These are phyloP conservation scores for Heteropelma amictum DNA, from an alignment of 2,888 invertebrate species.

Conservation along the genomic window DNA sequence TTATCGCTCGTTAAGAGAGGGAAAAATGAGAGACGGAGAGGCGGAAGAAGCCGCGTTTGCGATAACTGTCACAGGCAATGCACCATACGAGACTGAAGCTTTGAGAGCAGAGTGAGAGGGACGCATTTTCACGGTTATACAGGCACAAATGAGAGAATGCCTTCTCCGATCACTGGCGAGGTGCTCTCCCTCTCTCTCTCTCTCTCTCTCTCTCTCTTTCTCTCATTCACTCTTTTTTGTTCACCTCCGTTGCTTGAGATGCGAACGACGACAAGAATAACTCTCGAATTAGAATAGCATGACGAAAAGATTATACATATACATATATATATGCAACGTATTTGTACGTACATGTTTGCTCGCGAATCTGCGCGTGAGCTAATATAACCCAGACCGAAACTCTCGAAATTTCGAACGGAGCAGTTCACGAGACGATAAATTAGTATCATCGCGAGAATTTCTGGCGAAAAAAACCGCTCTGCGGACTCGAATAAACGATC, in stretches of 20 bases:
- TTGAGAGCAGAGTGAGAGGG: conserved; percentile 55
- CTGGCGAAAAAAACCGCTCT: neutral
- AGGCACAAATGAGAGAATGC: conserved; percentile 35
- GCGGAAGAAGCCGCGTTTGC: conserved; percentile 49
- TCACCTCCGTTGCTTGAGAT: conserved; percentile 32
- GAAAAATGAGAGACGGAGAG: conserved; percentile 39
- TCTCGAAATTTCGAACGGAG: neutral
- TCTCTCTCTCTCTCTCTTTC: conserved; percentile 20
- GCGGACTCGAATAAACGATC: neutral
- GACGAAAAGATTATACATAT: conserved; percentile 27
- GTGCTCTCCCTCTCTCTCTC: neutral
- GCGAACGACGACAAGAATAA: conserved; percentile 64
- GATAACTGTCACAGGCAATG: conserved; percentile 70
- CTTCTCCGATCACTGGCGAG: conserved; percentile 45
- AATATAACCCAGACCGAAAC: conserved; percentile 8
- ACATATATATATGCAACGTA: neutral
- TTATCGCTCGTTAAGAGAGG: too few relatives aligned
- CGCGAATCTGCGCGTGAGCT: conserved; percentile 19
- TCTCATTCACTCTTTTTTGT: neutral
- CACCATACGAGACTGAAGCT: conserved; percentile 68
- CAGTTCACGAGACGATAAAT: neutral
- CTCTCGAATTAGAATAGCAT: conserved; percentile 67
- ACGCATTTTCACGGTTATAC: conserved; percentile 24
- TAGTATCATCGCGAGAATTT: neutral
- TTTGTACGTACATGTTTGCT: conserved; percentile 3